These are phyloP conservation scores for Scaeva pyrastri DNA, from an alignment of 2,888 invertebrate genomes.

Conservation along the genomic window DNA sequence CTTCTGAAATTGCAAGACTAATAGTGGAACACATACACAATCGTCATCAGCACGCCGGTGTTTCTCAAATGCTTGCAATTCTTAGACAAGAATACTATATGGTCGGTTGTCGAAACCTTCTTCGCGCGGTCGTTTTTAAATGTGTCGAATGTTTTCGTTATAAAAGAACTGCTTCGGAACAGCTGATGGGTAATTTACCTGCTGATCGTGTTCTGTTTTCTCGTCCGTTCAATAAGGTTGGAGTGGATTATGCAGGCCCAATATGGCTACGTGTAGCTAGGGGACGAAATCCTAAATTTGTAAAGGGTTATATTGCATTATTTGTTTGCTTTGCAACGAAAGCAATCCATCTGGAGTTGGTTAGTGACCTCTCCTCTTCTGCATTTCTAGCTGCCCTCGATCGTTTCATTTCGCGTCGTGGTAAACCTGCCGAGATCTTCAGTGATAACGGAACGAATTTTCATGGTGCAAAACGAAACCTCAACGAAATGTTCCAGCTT, in stretches of 20 bases:
- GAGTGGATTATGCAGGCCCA: constrained; percentile 7
- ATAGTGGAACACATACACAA: not conserved
- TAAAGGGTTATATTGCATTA: not conserved
- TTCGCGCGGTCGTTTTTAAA: not conserved
- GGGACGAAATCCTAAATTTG: constrained; percentile 22
- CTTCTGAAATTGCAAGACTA: not conserved
- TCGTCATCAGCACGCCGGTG: not conserved
- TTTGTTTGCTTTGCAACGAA: constrained; percentile 22
- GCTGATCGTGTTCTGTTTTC: constrained; percentile 4
- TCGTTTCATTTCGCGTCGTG: constrained; percentile 3
- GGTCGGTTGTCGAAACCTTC: constrained; percentile 4
- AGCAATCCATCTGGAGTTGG: not conserved
- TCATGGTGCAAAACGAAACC: not conserved
- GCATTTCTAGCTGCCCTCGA: not conserved
- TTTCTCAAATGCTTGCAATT: not conserved
- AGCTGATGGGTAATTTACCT: not conserved
- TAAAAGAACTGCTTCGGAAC: not conserved
- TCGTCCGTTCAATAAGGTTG: constrained; percentile 5
- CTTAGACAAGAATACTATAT: not conserved
- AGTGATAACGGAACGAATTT: constrained; percentile 11
- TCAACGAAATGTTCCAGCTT: constrained; percentile 18
- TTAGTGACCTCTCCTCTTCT: constrained; percentile 19
- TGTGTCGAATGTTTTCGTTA: not conserved
- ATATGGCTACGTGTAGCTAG: not conserved
- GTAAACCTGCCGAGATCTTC: constrained; percentile 4